Base-by-base conservation (phyloP, 2,888 invertebrate species). In the Taphrorychus bicolor region DNA sequence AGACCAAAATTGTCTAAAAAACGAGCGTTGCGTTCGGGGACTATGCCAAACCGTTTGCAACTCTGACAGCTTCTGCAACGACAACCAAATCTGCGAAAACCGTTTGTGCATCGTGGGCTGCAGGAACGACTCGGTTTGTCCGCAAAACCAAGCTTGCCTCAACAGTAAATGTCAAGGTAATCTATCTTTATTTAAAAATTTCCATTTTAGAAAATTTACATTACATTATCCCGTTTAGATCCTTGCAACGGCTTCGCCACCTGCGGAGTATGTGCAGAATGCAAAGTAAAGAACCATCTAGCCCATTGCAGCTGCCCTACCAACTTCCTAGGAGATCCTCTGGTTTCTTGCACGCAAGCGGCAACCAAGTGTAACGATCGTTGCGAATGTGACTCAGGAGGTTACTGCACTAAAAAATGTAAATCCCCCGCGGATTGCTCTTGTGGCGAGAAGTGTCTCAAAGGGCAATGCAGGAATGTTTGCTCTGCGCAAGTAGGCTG, bases 51-150 rank as follows among this genome's bases (percentile, higher is more conserved):
- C 91, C 1, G 89, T 95, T 23, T 96, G 95, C 78, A 95, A 94
- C 78, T 93, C 90, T 59, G 95, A 96, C 79, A 87, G 89, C 11
- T 89, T 91, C 67, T 96, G 95, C 77, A 88, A 87, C 17, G 84
- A 87, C 11, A 90, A 92, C 72, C 92, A 94, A 81, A 94, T 96
- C 75, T 96, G 96, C 77, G 92, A 93, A 80, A 93, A 92, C 76
- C 87, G 94, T 75, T 85, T 95, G 71, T 95, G 95, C 79, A 89
- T 93, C 78, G 87, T 90, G 75, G 96, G 96, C 51, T 96, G 96
- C 78, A 87, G 95, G 67, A 92, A 90, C 77, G 95, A 95, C 78
- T 88, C 89, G 49, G 87, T 90, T 11, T 96, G 96, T 78, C 85
- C 88, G 5, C 85, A 83, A 69, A 85, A 90, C 67, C 87, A 93